Conservation (phyloP, 2,888 invertebrate species). For the Drosophila macrothrix region DNA sequence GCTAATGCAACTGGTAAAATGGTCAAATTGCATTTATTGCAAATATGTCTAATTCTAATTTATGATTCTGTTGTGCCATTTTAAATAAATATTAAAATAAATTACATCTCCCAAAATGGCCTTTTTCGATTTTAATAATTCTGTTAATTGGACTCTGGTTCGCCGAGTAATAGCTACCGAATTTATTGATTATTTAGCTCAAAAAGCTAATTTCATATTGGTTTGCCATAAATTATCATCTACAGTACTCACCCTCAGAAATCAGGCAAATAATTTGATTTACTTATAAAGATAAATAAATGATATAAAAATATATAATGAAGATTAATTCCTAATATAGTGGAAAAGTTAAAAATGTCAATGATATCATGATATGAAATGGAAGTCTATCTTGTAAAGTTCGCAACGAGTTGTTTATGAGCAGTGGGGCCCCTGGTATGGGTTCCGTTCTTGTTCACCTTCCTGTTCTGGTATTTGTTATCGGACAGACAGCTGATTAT, state of each 20-base stretch:
- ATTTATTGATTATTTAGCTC: slow-evolving; percentile 14
- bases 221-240: neutral
- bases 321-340: neutral
- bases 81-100: slow-evolving; percentile 15
- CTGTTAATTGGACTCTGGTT: slow-evolving; percentile 1
- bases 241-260: neutral
- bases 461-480: slow-evolving; percentile 11
- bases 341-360: neutral
- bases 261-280: neutral
- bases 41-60: slow-evolving; percentile 28
- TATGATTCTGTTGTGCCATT: slow-evolving; percentile 11
- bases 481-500: slow-evolving; percentile 69
- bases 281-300: neutral
- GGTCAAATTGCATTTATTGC: slow-evolving; percentile 42
- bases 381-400: slow-evolving; percentile 27
- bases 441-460: neutral
- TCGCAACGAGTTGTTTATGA: slow-evolving; percentile 68
- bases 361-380: neutral
- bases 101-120: neutral
- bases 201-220: neutral
- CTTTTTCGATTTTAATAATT: slow-evolving; percentile 3
- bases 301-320: neutral
- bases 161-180: neutral
- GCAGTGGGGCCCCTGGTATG: slow-evolving; percentile 7
- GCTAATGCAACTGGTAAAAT: slow-evolving; percentile 37